Conservation (phyloP, 2,113 vertebrate species). For the Zapornia atra region DNA sequence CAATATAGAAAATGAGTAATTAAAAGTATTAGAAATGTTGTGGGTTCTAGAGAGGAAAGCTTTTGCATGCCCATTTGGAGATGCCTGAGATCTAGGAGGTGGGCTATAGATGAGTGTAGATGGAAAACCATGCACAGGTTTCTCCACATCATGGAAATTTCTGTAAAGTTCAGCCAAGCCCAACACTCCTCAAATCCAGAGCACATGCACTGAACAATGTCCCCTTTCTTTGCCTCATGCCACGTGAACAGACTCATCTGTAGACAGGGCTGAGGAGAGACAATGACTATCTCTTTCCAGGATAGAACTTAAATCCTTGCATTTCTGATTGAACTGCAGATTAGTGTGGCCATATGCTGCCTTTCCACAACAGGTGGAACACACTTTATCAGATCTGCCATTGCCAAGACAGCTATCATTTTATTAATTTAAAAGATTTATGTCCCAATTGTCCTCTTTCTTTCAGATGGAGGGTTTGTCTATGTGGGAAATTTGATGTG, state of each 20-base stretch:
- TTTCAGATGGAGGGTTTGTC: background rate
- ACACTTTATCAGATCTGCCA: slow-evolving; percentile 50
- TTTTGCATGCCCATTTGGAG: background rate
- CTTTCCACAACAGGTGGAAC: slow-evolving; percentile 63
- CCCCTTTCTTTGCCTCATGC: background rate
- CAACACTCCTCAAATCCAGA: background rate
- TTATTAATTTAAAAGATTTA: slow-evolving; percentile 61
- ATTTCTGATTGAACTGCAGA: slow-evolving; percentile 49
- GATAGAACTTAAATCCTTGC: background rate
- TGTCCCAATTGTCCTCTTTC: slow-evolving; percentile 28
- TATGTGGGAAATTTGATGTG: slow-evolving; percentile 35
- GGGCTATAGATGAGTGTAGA: background rate
- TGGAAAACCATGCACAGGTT: background rate
- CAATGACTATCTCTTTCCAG: slow-evolving; percentile 7
- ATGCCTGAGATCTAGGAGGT: background rate
- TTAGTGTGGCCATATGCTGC: slow-evolving; percentile 49
- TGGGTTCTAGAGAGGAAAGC: background rate
- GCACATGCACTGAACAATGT: background rate
- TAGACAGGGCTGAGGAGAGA: background rate
- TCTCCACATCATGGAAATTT: accelerated
- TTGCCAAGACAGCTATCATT: slow-evolving; percentile 61
- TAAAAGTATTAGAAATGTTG: background rate
- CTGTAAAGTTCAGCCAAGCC: background rate
- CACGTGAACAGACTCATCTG: background rate
- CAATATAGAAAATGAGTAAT: background rate